A percentile compares a stretch with the other conserved stretches of the same genome.
Conservation (phyloP, 2,888 invertebrate species). For the Andricus quercusramuli region DNA sequence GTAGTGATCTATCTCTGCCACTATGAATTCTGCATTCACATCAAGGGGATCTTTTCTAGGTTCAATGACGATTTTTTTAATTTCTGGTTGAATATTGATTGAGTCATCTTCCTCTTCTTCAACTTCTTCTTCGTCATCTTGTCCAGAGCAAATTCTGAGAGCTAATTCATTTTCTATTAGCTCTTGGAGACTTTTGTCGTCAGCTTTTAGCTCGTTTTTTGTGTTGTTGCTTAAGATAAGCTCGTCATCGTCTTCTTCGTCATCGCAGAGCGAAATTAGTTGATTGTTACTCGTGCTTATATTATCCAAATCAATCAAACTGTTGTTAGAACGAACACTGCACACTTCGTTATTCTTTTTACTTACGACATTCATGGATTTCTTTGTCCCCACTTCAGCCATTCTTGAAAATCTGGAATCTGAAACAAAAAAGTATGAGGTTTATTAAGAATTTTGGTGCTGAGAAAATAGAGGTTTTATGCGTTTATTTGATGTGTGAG, state of each 20-base stretch:
- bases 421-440: constrained; percentile 14
- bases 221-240: constrained; percentile 70
- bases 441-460: neutral
- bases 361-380: constrained; percentile 76
- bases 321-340: constrained; percentile 77
- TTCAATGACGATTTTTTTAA: constrained; percentile 69
- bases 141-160: constrained; percentile 70
- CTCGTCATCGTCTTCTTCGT: constrained; percentile 72
- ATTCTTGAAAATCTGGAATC: constrained; percentile 60
- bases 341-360: constrained; percentile 73
- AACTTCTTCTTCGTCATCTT: constrained; percentile 50
- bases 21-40: constrained; percentile 70
- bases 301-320: constrained; percentile 77
- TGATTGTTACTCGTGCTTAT: constrained; percentile 74
- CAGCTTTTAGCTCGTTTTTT: constrained; percentile 71
- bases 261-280: constrained; percentile 72
- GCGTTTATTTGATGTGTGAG: constrained; percentile 2
- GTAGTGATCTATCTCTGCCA: constrained; percentile 69
- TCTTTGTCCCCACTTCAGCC: constrained; percentile 77
- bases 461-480: neutral
- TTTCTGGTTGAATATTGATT: constrained; percentile 59
- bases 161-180: constrained; percentile 75
- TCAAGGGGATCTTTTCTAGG: constrained; percentile 61
- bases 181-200: constrained; percentile 76
- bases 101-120: constrained; percentile 55